Percentiles rank a stretch among this genome's conserved stretches.
Conservation (phyloP, 2,797 vertebrate species). For the Alfaro cultratus region DNA sequence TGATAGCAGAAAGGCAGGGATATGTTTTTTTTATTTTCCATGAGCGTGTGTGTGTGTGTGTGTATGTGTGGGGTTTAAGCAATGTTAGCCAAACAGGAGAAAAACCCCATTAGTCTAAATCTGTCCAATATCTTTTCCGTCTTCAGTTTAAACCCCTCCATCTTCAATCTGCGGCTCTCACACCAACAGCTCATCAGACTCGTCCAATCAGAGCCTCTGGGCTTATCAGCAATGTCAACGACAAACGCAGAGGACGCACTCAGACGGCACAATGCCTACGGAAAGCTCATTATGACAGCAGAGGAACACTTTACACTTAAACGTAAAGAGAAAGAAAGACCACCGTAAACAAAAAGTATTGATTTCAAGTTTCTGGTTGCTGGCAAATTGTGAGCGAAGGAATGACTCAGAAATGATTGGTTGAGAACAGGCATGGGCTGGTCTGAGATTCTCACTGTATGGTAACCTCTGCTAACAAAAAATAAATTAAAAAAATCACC, state of each 20-base stretch:
- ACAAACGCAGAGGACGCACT: conserved; percentile 53
- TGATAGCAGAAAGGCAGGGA: background rate
- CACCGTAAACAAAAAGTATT: conserved; percentile 4
- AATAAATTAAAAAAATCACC: background rate
- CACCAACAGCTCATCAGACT: conserved; percentile 55
- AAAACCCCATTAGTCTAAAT: conserved; percentile 70
- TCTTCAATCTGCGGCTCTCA: conserved; percentile 56
- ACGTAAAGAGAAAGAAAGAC: conserved; percentile 1
- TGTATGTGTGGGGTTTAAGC: background rate
- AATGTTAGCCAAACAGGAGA: conserved; percentile 39
- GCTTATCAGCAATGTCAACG: conserved; percentile 69
- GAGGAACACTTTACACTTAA: conserved; percentile 13
- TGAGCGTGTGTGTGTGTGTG: background rate
- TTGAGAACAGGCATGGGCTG: conserved; percentile 5
- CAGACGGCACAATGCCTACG: conserved; percentile 7
- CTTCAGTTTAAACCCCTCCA: conserved; percentile 38
- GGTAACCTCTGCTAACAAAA: background rate
- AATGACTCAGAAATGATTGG: conserved; percentile 24
- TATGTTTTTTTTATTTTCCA: background rate
- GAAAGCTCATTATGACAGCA: conserved; percentile 43
- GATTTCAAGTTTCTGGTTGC: conserved; percentile 11
- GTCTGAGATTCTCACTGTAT: background rate
- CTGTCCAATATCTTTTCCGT: conserved; percentile 52
- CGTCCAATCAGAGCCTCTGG: conserved; percentile 57
- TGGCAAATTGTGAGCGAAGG: conserved; percentile 27